These are phyloP conservation scores for Nemurella pictetii DNA, from an alignment of 2,888 invertebrate genomes.

Conservation along the genomic window DNA sequence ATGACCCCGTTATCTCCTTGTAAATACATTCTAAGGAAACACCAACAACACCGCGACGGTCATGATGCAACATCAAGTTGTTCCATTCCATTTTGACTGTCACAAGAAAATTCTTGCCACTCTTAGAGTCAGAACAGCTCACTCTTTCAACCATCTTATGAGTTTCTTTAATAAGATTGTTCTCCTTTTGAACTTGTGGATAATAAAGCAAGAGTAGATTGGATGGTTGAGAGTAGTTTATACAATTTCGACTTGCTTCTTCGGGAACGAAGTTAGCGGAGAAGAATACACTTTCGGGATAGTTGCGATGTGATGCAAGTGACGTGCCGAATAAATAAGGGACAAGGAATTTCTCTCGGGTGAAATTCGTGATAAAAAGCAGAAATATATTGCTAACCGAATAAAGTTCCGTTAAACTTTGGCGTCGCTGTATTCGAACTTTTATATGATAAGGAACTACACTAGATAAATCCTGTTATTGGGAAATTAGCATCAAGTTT, in stretches of 20 bases:
- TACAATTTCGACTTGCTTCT: neutral
- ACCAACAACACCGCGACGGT: neutral
- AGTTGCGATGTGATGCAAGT: neutral
- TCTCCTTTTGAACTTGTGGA: neutral
- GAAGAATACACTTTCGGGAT: neutral
- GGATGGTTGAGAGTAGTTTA: neutral
- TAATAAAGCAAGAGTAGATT: neutral
- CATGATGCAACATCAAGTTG: neutral
- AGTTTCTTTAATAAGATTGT: neutral
- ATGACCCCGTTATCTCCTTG: neutral
- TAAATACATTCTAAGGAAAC: neutral
- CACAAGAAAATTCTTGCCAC: neutral
- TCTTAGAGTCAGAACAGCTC: neutral
- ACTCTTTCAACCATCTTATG: neutral
- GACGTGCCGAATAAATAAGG: neutral
- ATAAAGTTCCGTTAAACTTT: neutral
- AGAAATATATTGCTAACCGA: neutral
- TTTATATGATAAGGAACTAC: neutral
- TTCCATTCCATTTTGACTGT: neutral
- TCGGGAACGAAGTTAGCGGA: neutral
- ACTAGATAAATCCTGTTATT: constrained; percentile 7
- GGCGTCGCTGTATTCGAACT: neutral
- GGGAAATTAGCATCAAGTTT: constrained; percentile 14
- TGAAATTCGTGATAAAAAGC: neutral
- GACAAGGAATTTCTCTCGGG: neutral